phyloP scores from a whole-genome alignment of 2,797 vertebrate genomes.

The Pseudomugil tenellus region DNA sequence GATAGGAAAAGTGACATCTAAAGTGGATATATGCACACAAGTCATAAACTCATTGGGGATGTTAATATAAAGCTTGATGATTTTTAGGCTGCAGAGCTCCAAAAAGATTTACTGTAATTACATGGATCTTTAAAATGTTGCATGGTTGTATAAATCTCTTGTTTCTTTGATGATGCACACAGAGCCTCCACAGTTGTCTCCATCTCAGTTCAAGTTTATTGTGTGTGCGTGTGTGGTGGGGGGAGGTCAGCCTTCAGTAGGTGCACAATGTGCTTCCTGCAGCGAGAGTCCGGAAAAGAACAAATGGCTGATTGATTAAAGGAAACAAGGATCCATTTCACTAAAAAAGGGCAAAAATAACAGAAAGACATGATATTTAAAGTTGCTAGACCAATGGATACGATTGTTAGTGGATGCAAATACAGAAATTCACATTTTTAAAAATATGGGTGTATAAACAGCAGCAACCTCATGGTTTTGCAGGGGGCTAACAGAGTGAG shows the following conservation, averaged over 20 bases:
- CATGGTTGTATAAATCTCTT: not conserved
- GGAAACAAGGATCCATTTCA: conserved; percentile 50
- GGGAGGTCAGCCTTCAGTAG: conserved; percentile 60
- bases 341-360: conserved; percentile 45
- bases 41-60: not conserved
- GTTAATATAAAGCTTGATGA: not conserved
- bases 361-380: conserved; percentile 62
- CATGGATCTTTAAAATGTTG: conserved; percentile 1
- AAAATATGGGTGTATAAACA: not conserved
- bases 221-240: too few species aligned
- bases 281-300: conserved; percentile 18
- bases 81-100: conserved; percentile 7
- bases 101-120: conserved; percentile 27
- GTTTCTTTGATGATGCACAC: conserved; percentile 26
- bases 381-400: conserved; percentile 55
- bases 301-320: conserved; percentile 51
- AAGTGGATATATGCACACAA: not conserved
- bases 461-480: not conserved
- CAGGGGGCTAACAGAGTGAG: not conserved
- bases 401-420: conserved; percentile 9
- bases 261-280: conserved; percentile 26
- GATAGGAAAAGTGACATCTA: not conserved
- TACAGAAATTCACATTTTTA: not conserved
- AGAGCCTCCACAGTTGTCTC: conserved; percentile 34
- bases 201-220: conserved; percentile 42